Percentiles rank a stretch among this genome's conserved stretches.
Evolutionary conservation across 1,140 invertebrate genomes (phyloP).

Genomic region (Hypothenemus hampei): DNA sequence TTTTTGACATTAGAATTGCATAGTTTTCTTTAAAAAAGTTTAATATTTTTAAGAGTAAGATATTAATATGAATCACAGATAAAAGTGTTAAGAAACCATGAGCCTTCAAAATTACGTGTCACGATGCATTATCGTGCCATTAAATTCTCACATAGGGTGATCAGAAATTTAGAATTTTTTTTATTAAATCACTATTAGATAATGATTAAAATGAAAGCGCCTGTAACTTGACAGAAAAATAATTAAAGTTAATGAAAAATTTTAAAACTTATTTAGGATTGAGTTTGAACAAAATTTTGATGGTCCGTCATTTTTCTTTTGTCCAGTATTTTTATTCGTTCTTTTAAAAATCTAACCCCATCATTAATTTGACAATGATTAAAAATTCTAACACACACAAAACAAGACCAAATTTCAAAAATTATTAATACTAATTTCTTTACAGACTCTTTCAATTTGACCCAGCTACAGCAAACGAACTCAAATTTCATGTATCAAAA

Average conservation of each 20-base stretch:
- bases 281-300: background rate
- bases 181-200: no score
- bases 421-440: conserved; percentile 1
- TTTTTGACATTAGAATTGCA: background rate
- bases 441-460: conserved; percentile 42
- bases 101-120: no score
- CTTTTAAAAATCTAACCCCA: background rate
- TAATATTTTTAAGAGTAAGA: no score
- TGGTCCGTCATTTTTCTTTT: background rate
- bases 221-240: no score
- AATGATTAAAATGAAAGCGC: no score
- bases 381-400: no score
- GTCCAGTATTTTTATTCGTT: background rate
- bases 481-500: conserved; percentile 32
- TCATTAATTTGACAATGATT: background rate
- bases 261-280: background rate
- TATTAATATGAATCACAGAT: no score
- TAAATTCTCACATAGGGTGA: no score
- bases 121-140: no score
- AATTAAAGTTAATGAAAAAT: background rate
- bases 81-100: no score
- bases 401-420: conserved; percentile 1
- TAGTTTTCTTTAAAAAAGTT: background rate
- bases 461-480: conserved; percentile 26
- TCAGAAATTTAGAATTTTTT: no score